Conservation (phyloP, 2,888 invertebrate species). For the Rhingia campestris region DNA sequence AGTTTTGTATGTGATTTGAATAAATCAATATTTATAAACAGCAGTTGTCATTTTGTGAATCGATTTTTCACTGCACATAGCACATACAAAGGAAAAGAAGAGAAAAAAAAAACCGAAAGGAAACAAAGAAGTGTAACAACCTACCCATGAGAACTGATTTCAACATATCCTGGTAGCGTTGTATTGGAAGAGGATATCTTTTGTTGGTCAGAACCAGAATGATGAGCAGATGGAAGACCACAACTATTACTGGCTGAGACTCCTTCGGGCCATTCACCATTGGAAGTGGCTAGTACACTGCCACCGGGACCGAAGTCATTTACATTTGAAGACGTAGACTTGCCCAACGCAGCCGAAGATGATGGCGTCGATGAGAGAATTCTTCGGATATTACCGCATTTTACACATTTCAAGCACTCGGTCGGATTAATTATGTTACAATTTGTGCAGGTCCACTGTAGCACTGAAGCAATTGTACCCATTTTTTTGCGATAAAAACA, state of each 20-base stretch:
- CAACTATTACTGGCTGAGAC: constrained; percentile 32
- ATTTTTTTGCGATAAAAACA: constrained; percentile 83
- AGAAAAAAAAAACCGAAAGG: constrained; percentile 80
- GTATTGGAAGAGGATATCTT: constrained; percentile 68
- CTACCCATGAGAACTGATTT: constrained; percentile 77
- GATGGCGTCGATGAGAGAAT: constrained; percentile 79
- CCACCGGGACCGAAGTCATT: constrained; percentile 45
- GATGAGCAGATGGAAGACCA: constrained; percentile 6
- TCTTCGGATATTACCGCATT: constrained; percentile 89
- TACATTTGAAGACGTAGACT: constrained; percentile 74
- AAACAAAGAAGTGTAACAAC: constrained; percentile 70
- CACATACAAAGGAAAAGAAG: constrained; percentile 14
- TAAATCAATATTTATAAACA: constrained; percentile 77
- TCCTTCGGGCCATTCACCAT: constrained; percentile 57
- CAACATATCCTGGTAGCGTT: constrained; percentile 77
- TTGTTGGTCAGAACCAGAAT: constrained; percentile 24
- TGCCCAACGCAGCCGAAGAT: constrained; percentile 62
- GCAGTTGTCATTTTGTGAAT: constrained; percentile 74
- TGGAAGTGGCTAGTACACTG: constrained; percentile 18
- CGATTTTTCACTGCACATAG: constrained; percentile 75
- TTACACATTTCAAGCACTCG: constrained; percentile 91
- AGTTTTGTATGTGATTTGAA: constrained; percentile 71
- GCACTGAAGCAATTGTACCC: constrained; percentile 96
- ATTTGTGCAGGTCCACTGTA: constrained; percentile 95
- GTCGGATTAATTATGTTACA: constrained; percentile 95